These are phyloP conservation scores for Paragorgia papillata DNA, from an alignment of 92 coral and sea anemone species.

Conservation along the genomic window DNA sequence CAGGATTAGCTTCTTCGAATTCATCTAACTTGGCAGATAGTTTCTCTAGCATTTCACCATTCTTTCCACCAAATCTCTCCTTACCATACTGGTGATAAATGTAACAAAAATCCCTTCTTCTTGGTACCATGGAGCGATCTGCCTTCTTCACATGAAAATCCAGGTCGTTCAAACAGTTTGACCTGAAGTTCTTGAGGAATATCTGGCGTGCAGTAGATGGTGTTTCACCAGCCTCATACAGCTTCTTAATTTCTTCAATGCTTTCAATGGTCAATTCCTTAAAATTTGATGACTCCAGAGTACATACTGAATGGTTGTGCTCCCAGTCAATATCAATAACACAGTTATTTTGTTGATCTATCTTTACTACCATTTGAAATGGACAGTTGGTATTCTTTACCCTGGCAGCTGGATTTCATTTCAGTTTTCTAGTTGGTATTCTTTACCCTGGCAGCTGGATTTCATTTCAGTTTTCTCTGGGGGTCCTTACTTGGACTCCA, in stretches of 20 bases:
- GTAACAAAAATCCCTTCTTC: conserved; percentile 66
- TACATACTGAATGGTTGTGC: conserved; percentile 64
- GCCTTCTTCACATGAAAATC: conserved; percentile 66
- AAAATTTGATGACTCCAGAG: conserved; percentile 64
- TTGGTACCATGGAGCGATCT: conserved; percentile 61
- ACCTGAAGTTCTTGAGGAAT: conserved; percentile 57
- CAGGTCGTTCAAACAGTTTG: conserved; percentile 56
- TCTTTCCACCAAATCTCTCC: conserved; percentile 66
- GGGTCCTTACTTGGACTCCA: conserved; percentile 68
- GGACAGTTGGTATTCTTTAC: conserved; percentile 76
- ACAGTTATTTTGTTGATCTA: conserved; percentile 8
- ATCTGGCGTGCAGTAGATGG: conserved; percentile 69
- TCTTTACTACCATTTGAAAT: conserved; percentile 34
- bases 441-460: conserved; percentile 38
- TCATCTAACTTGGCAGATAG: conserved; percentile 49
- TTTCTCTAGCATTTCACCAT: conserved; percentile 50
- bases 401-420: conserved; percentile 69
- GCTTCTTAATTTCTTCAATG: conserved; percentile 50
- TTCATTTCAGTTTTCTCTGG: conserved; percentile 43
- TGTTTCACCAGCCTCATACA: conserved; percentile 72
- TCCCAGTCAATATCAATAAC: conserved; percentile 64
- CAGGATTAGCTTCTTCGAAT: conserved; percentile 51
- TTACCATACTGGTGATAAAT: conserved; percentile 54
- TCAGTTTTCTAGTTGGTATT: conserved; percentile 35
- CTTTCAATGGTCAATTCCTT: conserved; percentile 61